Base-by-base conservation (phyloP, 2,888 invertebrate species). In the Callinectes sapidus region DNA sequence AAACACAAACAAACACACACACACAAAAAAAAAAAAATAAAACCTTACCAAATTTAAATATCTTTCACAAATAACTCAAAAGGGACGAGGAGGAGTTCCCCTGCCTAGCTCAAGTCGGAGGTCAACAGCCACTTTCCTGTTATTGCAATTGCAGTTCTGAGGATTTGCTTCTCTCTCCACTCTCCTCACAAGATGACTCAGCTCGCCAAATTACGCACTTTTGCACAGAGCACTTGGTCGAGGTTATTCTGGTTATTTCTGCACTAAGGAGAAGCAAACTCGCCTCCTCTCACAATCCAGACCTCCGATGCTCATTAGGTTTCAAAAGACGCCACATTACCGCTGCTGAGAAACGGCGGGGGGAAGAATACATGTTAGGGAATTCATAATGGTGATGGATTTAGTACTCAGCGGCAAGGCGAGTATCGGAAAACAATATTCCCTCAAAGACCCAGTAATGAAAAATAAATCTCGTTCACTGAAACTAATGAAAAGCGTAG, bases 351-450 rank as follows among this genome's bases (percentile, higher is more conserved):
- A 23, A 71, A 71, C 71, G 71, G 71, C n/a, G 71, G 71, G 28
- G 28, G 23, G n/a, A 71, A 71, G 81, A 81, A 81, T 32, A 81
- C 32, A 81, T 16, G 81, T 81, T 81, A 28, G 81, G 35, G 16
- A 16, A 35, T 81, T 35, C 81, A 81, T 32, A 35, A 35, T 35
- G 35, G n/a, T 81, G 35, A 81, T 81, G n/a, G 14, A 81, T 81
- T 81, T 16, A 35, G 35, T 81, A 35, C 35, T 32, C 35, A 81
- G 35, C n/a, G 35, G 81, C 14, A 18, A 81, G 35, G 81, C 81
- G 32, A n/a, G 35, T 81, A 81, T 81, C 81, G 35, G 81, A 81
- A 81, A 81, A 81, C 81, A 81, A 81, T 81, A 81, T 13, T 32
- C 35, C 16, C 35, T 81, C 16, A 35, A 81, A 81, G 35, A 35